A percentile compares a stretch with the other conserved stretches of the same genome.
Conservation (phyloP, 2,888 invertebrate species). For the Agrotis puta region DNA sequence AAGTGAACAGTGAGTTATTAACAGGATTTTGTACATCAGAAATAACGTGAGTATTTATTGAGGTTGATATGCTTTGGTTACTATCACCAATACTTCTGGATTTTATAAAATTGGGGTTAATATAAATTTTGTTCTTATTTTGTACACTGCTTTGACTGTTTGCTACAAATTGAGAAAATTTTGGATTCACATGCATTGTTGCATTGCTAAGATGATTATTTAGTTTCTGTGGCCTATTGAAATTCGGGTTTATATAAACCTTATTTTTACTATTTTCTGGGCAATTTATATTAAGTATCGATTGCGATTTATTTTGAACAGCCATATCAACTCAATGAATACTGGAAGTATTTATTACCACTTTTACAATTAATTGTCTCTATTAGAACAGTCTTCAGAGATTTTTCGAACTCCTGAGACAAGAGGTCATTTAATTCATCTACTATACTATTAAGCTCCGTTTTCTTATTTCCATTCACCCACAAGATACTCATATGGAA, state of each 20-base stretch:
- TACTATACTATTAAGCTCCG: constrained; percentile 85
- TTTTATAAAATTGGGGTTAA: constrained; percentile 87
- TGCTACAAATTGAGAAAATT: constrained; percentile 71
- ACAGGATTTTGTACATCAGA: not conserved
- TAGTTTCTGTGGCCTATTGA: constrained; percentile 69
- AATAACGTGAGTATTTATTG: constrained; percentile 4
- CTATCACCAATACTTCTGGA: constrained; percentile 26
- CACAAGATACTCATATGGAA: constrained; percentile 96
- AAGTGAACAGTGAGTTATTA: not conserved
- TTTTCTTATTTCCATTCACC: constrained; percentile 93
- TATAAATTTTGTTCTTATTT: constrained; percentile 80
- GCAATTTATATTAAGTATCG: constrained; percentile 57
- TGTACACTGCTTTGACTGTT: constrained; percentile 48
- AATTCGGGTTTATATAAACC: constrained; percentile 87
- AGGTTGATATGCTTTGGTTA: constrained; percentile 10
- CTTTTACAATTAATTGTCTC: constrained; percentile 93
- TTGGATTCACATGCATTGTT: constrained; percentile 80
- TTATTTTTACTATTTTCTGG: constrained; percentile 69
- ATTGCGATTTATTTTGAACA: constrained; percentile 42
- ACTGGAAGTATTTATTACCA: constrained; percentile 94
- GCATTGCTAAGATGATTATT: constrained; percentile 54
- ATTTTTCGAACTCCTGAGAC: constrained; percentile 75
- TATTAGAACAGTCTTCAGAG: constrained; percentile 87
- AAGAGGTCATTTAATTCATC: constrained; percentile 86
- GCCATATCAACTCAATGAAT: constrained; percentile 82